Evolutionary conservation across 2,797 vertebrate genomes (phyloP).

Genomic region (Hypotaenidia philippensis): DNA sequence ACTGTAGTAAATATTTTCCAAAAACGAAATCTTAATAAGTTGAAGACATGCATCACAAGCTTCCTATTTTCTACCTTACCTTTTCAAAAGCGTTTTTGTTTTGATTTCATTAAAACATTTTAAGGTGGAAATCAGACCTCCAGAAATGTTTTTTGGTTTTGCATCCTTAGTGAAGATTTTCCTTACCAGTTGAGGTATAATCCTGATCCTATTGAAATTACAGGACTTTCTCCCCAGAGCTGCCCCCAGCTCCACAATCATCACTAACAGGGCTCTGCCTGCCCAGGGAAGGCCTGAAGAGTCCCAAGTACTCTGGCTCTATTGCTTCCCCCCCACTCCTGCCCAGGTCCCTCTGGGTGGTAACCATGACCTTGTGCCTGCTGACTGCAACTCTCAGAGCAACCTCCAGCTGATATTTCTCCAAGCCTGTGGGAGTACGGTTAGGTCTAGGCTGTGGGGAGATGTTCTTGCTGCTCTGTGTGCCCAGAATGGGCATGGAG

Average conservation of each 20-base stretch:
- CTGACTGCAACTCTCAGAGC: not conserved
- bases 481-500: not conserved
- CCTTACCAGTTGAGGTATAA: not conserved
- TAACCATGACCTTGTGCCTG: not conserved
- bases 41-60: conserved; percentile 23
- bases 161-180: not conserved
- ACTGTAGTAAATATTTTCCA: conserved; percentile 57
- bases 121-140: conserved; percentile 9
- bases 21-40: conserved; percentile 43
- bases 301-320: rapidly evolving
- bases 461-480: not conserved
- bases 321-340: rapidly evolving
- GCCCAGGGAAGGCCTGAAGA: rapidly evolving
- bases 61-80: not conserved
- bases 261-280: rapidly evolving
- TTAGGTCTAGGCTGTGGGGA: rapidly evolving
- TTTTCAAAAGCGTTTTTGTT: conserved; percentile 18
- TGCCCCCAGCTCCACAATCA: rapidly evolving
- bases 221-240: not conserved
- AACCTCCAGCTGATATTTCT: not conserved
- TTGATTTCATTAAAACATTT: conserved; percentile 19
- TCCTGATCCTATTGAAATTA: not conserved
- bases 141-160: not conserved
- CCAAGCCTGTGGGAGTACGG: not conserved
- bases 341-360: rapidly evolving